These are phyloP conservation scores for Ctenosaura bakeri DNA, from an alignment of 2,797 vertebrate genomes.

Conservation along the genomic window DNA sequence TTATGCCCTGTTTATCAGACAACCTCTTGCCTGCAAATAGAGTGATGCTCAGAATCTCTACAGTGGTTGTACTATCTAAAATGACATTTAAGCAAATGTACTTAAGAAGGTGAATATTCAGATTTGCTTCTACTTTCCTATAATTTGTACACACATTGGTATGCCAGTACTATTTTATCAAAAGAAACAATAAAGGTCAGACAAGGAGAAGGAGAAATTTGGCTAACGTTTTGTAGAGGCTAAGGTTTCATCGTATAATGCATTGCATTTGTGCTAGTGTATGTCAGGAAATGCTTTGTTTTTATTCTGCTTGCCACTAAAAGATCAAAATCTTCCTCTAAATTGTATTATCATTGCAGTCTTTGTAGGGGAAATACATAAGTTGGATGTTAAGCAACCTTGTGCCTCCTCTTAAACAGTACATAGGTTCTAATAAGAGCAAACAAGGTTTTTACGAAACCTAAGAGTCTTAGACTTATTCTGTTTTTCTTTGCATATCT, in stretches of 20 bases:
- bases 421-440: too few relatives aligned
- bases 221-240: constrained; percentile 11
- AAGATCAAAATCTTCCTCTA: not conserved
- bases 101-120: constrained; percentile 18
- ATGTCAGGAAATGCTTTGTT: not conserved
- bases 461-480: not conserved
- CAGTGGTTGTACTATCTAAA: not conserved
- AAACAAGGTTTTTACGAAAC: too few relatives aligned
- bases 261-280: not conserved
- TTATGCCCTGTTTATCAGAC: not conserved
- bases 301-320: not conserved
- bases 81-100: not conserved
- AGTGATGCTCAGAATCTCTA: not conserved
- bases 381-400: too few relatives aligned
- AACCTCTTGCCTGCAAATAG: not conserved
- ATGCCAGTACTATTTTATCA: not conserved
- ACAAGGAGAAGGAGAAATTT: constrained; percentile 25
- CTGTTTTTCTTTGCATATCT: constrained; percentile 26
- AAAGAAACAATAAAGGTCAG: not conserved
- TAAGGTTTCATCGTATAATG: not conserved
- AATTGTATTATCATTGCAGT: not conserved
- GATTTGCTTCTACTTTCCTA: not conserved
- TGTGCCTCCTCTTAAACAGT: too few relatives aligned
- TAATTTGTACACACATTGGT: constrained; percentile 7
- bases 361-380: not conserved